Conservation (phyloP, 2,113 vertebrate genomes). For the Astur gentilis region DNA sequence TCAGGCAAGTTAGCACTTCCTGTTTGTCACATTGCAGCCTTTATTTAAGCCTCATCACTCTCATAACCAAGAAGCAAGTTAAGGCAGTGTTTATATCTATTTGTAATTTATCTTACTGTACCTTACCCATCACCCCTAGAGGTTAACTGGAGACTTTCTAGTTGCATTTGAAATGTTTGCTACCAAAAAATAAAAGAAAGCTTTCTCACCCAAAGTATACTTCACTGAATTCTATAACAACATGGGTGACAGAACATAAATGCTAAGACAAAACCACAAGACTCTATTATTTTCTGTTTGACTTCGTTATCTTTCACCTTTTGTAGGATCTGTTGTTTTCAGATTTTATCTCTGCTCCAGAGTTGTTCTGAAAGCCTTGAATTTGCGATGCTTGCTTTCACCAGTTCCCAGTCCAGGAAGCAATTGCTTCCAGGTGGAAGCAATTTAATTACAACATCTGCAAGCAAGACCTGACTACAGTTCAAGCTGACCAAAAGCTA, state of each 20-base stretch:
- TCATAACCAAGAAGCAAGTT: background rate
- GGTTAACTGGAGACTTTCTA: background rate
- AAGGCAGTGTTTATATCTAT: background rate
- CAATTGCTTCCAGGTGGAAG: background rate
- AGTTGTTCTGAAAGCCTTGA: background rate
- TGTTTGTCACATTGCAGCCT: background rate
- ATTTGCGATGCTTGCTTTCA: background rate
- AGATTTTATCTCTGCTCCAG: background rate
- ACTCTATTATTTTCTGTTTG: background rate
- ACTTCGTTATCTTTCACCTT: background rate
- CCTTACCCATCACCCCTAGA: background rate
- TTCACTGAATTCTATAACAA: background rate
- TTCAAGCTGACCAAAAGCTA: background rate
- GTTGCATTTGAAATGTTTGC: background rate
- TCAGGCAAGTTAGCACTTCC: background rate
- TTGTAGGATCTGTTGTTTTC: background rate
- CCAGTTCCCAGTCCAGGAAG: background rate
- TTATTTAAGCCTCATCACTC: background rate
- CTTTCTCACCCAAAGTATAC: background rate
- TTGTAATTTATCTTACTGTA: background rate
- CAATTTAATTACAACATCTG: background rate
- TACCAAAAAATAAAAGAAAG: background rate
- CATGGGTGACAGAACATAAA: background rate
- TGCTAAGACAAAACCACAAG: background rate
- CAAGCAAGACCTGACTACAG: background rate